Conservation (phyloP, 2,888 invertebrate species). For the Piscicola geometra region DNA sequence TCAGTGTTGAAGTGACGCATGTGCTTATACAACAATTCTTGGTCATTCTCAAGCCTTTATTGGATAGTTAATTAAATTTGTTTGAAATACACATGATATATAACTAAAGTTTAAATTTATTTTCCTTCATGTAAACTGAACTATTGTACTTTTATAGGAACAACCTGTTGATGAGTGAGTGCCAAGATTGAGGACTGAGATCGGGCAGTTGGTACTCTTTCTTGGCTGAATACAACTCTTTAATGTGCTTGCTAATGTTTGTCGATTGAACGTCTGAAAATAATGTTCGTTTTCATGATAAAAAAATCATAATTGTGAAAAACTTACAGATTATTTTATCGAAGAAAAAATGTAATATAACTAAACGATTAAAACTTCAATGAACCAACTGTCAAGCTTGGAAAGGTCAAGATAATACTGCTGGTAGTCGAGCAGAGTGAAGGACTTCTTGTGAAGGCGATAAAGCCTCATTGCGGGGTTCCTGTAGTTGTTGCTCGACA, state of each 20-base stretch:
- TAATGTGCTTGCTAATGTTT: conserved; percentile 17
- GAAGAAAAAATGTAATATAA: too few species aligned
- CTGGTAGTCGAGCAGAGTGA: conserved; percentile 44
- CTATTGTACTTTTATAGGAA: not conserved
- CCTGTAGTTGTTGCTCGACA: conserved; percentile 19
- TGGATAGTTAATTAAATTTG: too few species aligned
- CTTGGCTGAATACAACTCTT: conserved; percentile 29
- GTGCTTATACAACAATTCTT: not conserved
- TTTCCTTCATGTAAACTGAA: too few species aligned
- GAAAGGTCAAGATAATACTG: conserved; percentile 44
- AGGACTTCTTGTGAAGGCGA: conserved; percentile 42
- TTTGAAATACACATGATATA: too few species aligned
- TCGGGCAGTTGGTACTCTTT: conserved; percentile 36
- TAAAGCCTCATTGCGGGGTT: conserved; percentile 41
- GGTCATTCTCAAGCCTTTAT: not conserved
- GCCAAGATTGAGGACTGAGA: conserved; percentile 36
- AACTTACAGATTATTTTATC: too few species aligned
- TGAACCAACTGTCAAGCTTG: conserved; percentile 1
- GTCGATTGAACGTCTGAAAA: not conserved
- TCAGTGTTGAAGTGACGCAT: not conserved
- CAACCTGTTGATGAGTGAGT: conserved; percentile 34
- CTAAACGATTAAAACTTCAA: too few species aligned
- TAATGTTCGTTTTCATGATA: too few species aligned
- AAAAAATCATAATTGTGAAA: too few species aligned
- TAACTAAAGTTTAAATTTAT: too few species aligned